Percentiles rank a stretch among this genome's conserved stretches.
Evolutionary conservation across 2,888 invertebrate genomes (phyloP).

Genomic region (Zelleria hepariella): DNA sequence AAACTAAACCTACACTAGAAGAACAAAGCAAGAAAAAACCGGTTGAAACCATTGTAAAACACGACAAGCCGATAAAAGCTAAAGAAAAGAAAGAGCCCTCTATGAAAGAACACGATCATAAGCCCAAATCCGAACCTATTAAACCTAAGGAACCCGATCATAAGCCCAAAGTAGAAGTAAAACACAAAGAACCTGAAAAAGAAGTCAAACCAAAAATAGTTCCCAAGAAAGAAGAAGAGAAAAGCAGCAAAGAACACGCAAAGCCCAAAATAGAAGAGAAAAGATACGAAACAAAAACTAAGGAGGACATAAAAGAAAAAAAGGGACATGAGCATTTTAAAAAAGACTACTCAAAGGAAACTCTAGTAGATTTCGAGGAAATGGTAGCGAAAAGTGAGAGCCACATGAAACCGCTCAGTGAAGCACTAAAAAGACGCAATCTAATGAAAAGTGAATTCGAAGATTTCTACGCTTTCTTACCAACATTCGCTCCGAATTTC

Average conservation of each 20-base stretch:
- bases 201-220: conserved; percentile 16
- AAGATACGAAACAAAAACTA: conserved; percentile 14
- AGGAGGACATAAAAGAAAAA: conserved; percentile 1
- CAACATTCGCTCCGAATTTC: conserved; percentile 79
- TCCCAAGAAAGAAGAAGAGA: conserved; percentile 13
- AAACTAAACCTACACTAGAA: background rate
- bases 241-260: conserved; percentile 12
- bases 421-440: conserved; percentile 51
- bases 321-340: conserved; percentile 8
- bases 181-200: conserved; percentile 8
- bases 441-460: conserved; percentile 71
- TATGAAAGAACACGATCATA: background rate
- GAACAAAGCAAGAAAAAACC: conserved; percentile 12
- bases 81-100: background rate
- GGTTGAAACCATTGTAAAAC: background rate
- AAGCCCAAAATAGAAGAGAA: conserved; percentile 13
- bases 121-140: background rate
- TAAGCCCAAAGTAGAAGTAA: conserved; percentile 11
- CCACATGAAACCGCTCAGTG: conserved; percentile 45
- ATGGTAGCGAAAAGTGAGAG: conserved; percentile 25
- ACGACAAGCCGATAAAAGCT: background rate
- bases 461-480: conserved; percentile 75
- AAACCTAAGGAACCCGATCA: background rate
- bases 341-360: conserved; percentile 25
- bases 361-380: conserved; percentile 20